These are phyloP conservation scores for Thripadectes ignobilis DNA, from an alignment of 2,797 vertebrate species.

Conservation along the genomic window DNA sequence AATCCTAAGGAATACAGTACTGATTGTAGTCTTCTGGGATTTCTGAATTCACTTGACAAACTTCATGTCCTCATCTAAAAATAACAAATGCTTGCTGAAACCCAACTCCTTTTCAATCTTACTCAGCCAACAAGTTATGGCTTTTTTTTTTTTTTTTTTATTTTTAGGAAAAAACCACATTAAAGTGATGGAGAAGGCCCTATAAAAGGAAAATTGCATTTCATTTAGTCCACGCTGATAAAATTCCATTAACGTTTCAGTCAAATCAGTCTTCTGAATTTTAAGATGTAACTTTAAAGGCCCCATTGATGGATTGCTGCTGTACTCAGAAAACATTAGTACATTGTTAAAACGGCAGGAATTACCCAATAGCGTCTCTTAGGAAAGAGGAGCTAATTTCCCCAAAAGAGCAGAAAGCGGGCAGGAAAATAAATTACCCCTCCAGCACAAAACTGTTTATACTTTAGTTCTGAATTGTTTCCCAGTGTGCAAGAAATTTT, in stretches of 20 bases:
- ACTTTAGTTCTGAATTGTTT: not conserved
- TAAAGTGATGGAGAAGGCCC: not conserved
- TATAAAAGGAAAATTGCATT: not conserved
- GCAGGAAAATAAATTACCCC: not conserved
- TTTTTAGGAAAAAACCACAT: not conserved
- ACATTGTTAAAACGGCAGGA: not conserved
- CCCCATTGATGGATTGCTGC: conserved; percentile 5
- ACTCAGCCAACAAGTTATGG: not conserved
- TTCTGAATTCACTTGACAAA: not conserved
- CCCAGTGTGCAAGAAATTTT: not conserved
- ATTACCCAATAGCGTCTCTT: not conserved
- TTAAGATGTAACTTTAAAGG: conserved; percentile 24
- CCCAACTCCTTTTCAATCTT: not conserved
- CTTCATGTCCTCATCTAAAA: not conserved
- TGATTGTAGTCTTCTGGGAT: not conserved
- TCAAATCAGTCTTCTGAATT: not conserved
- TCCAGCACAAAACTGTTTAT: not conserved
- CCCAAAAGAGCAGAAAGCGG: not conserved
- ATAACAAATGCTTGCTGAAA: not conserved
- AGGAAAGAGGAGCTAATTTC: conserved; percentile 5
- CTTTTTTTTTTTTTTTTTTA: not conserved
- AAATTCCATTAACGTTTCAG: not conserved
- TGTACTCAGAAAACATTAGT: not conserved
- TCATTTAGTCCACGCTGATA: conserved; percentile 17
- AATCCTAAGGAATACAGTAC: not conserved